Evolutionary conservation across 2,888 invertebrate species (phyloP), one percentile per base, ranked within the genome.

Genomic region (Mimumesa dahlbomi): DNA sequence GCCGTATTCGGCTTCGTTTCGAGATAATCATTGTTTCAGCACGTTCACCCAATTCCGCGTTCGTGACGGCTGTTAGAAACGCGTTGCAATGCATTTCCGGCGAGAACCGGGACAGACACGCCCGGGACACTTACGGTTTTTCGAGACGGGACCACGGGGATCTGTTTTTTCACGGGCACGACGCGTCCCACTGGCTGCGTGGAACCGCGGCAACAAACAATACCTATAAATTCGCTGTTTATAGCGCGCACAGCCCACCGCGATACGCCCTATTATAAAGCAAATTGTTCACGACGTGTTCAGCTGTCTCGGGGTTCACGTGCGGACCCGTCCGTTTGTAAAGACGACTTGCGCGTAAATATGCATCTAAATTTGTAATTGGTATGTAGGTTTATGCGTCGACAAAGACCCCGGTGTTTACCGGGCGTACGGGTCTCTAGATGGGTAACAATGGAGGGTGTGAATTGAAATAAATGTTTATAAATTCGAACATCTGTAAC

Each of bases 321-420:
- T n/a, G 25, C 25, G 25, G 25, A 7, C 3, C 4, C 25, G 25
- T 25, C 25, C 4, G 25, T 25, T 7, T 3, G 3, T 5, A 25
- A 25, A 25, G 3, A 3, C 25, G 25, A 5, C 7, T 7, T 3
- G 25, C 25, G 25, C 25, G 3, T 3, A 25, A 25, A 25, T 25
- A 36, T 34, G 48, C 31, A 19, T 31, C 63, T 74, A 61, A 70
- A 73, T 59, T 53, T 40, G 48, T 50, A n/a, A 13, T 13, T 18
- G 68, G 59, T 58, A 69, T 77, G 56, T 63, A 54, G 59, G 52
- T 64, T 70, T 48, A 52, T 16, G 40, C 40, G 31, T n/a, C 29
- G 58, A 42, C 42, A 59, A 63, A 31, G 18, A 49, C 38, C 31
- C 9, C 18, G 53, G 31, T 45, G 53, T 58, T 53, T 57, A 16